Conservation (phyloP, 2,113 vertebrate genomes). For the Saccopteryx leptura region DNA sequence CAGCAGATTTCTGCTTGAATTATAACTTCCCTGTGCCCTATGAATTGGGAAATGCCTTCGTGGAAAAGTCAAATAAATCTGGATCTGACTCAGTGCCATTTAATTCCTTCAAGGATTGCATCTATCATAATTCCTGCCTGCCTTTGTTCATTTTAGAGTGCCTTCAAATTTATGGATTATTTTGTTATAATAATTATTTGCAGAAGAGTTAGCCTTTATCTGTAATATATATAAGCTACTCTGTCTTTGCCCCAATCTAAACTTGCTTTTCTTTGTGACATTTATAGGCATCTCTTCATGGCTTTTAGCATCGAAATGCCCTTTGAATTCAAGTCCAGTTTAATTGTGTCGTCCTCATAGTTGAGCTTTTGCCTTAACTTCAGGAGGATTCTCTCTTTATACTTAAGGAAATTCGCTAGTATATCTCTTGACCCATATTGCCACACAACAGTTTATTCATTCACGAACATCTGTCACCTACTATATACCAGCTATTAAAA, state of each 20-base stretch:
- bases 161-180: constrained; percentile 16
- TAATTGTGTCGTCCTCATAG: not conserved
- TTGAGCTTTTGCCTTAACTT: not conserved
- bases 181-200: constrained; percentile 48
- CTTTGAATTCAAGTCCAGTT: constrained; percentile 25
- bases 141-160: not conserved
- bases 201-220: not conserved
- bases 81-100: not conserved
- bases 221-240: not conserved
- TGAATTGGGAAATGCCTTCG: not conserved
- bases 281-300: not conserved
- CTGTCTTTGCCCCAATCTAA: constrained; percentile 14
- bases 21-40: not conserved
- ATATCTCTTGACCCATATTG: not conserved
- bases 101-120: constrained; percentile 9
- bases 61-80: not conserved
- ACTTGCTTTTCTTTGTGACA: not conserved
- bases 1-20: not conserved
- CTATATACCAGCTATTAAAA: not conserved
- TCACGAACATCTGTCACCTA: not conserved
- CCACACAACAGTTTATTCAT: constrained; percentile 9
- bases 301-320: not conserved
- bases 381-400: not conserved
- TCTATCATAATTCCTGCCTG: not conserved
- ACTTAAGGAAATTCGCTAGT: not conserved